phyloP scores from a whole-genome alignment of 2,113 vertebrate genomes.

The Hystrix cristata region DNA sequence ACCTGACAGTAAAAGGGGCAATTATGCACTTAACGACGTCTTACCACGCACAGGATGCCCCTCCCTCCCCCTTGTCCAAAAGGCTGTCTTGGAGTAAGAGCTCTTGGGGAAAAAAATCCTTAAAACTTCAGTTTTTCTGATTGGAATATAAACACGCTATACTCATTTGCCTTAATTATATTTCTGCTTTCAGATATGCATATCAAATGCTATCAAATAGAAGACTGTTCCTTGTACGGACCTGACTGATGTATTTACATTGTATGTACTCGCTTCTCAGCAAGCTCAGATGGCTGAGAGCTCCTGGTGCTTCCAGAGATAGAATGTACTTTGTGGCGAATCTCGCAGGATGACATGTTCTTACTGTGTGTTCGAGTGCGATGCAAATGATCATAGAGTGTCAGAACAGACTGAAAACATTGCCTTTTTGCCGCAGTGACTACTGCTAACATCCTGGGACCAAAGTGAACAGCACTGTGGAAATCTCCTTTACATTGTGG shows the following conservation, averaged over 20 bases:
- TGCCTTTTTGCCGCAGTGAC: neutral
- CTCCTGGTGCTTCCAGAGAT: neutral
- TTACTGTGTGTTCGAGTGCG: slow-evolving; percentile 3
- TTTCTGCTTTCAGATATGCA: neutral
- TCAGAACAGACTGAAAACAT: neutral
- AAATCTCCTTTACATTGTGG: neutral
- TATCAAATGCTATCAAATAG: neutral
- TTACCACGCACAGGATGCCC: too few species aligned
- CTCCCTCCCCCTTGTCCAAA: neutral
- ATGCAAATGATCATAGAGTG: neutral
- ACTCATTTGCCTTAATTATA: slow-evolving; percentile 24
- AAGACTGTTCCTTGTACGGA: neutral
- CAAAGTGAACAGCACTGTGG: neutral
- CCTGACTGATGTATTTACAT: neutral
- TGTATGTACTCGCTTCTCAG: neutral
- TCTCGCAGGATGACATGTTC: slow-evolving; percentile 14
- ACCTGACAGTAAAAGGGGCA: neutral
- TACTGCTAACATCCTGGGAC: neutral
- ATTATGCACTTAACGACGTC: neutral
- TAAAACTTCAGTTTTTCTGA: neutral
- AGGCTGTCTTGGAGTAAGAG: neutral
- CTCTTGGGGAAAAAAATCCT: neutral
- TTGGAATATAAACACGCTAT: neutral
- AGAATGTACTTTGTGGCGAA: neutral
- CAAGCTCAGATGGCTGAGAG: slow-evolving; percentile 33